A percentile compares a stretch with the other conserved stretches of the same genome.
phyloP scores from a whole-genome alignment of 2,888 invertebrate genomes.

The Drosophila robusta region DNA sequence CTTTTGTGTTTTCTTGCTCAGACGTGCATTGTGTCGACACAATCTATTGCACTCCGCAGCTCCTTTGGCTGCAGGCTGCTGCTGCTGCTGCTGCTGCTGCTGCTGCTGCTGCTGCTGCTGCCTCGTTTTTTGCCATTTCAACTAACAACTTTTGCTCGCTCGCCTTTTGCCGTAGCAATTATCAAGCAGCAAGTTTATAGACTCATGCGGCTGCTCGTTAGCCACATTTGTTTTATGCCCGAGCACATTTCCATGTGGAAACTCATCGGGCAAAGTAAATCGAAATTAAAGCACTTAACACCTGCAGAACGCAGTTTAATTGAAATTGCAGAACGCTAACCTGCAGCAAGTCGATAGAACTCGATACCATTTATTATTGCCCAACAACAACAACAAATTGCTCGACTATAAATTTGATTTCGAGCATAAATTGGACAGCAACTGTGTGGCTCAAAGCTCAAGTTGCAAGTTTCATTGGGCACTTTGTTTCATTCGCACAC shows the following conservation, averaged over 20 bases:
- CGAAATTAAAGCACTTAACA: conserved; percentile 69
- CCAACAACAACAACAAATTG: conserved; percentile 16
- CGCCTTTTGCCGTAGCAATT: conserved; percentile 61
- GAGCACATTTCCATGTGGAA: conserved; percentile 42
- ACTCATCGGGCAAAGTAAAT: conserved; percentile 62
- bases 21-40: conserved; percentile 65
- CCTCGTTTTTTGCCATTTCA: conserved; percentile 45
- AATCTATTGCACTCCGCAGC: conserved; percentile 47
- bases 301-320: conserved; percentile 65
- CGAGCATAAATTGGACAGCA: conserved; percentile 18
- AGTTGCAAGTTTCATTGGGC: conserved; percentile 49
- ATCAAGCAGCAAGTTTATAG: conserved; percentile 54
- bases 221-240: conserved; percentile 59
- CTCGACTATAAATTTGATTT: conserved; percentile 60
- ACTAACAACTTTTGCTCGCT: conserved; percentile 55
- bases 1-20: conserved; percentile 59
- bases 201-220: conserved; percentile 63
- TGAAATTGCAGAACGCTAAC: conserved; percentile 46
- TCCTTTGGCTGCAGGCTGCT: background rate
- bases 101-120: conserved; percentile 1
- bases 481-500: conserved; percentile 37
- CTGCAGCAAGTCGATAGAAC: conserved; percentile 37
- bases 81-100: background rate
- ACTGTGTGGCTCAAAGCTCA: conserved; percentile 25
- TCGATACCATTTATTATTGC: conserved; percentile 56